Base-by-base conservation (phyloP, 2,888 invertebrate genomes). In the Rutpela maculata region DNA sequence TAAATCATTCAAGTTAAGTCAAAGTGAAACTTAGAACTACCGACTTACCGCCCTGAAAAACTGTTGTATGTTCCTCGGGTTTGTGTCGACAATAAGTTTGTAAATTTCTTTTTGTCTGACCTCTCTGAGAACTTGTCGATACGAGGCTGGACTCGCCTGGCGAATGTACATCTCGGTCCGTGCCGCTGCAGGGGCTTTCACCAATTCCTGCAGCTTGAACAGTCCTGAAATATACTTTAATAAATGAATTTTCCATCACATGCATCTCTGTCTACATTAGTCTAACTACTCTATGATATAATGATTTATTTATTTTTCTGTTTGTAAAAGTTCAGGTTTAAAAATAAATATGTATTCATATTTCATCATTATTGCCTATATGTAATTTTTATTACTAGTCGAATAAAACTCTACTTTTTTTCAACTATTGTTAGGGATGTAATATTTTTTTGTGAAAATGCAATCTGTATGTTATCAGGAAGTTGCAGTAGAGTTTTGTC, bases 31-130 rank as follows among this genome's bases (percentile, higher is more conserved):
- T 50, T 6, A 50, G n/a, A n/a, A 50, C 50, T n/a, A 50, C 76
- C 19, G 57, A 92, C 95, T 93, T 90, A 98, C 98, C 87, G 97
- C 96, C 90, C 97, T 93, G 80, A 98, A 96, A 89, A 98, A 93
- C 85, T 93, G 92, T 81, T 94, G 93, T 86, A 98, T 95, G 85
- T 95, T 93, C 84, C 92, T 93, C 0, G 97, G 95, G 87, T 95
- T 95, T 0, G 96, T 96, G 87, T 98, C 98, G 7, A 98, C 95
- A 79, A 98, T 95, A 74, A 98, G 92, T 86, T 97, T 96, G 87
- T 93, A 95, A 85, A 98, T 96, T 84, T 95, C 94, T 88, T 97
- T 97, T 87, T 96, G 95, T 81, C 97, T 95, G 56, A 98, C 93
- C 88, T 97, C 96, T 77, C 95, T 93, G 2, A 97, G 91, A 0